Base-by-base conservation (phyloP, 1,140 invertebrate species). In the Cydia splendana region DNA sequence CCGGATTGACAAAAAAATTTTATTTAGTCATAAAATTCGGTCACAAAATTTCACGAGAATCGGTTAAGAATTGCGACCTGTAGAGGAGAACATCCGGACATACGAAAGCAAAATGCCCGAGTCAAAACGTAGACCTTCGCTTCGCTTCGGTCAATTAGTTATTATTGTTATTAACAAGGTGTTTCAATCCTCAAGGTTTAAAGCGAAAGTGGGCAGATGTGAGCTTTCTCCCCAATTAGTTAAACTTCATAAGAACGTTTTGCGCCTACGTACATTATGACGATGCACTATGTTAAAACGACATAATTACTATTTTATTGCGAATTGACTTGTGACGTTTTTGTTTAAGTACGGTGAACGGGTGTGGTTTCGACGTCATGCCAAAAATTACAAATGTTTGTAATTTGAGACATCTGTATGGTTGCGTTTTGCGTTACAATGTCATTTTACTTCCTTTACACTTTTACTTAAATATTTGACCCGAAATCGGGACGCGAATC, bases 141-240 rank as follows among this genome's bases (percentile, higher is more conserved):
- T n/a, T n/a, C n/a, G n/a, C n/a, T n/a, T n/a, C n/a, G n/a, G n/a
- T n/a, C n/a, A n/a, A n/a, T n/a, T n/a, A n/a, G n/a, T n/a, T n/a
- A n/a, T n/a, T n/a, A n/a, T n/a, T n/a, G n/a, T n/a, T n/a, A 62
- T 24, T 62, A 62, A 24, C 57, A 62, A 62, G 57, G 57, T 62
- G 57, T 53, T 18, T 53, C n/a, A n/a, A 20, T 62, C 18, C 57
- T 24, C 57, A 62, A 62, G 57, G 57, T 62, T 62, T 62, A 24
- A 62, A 62, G 57, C 57, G 57, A 62, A 62, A 62, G 57, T 12
- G 10, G 4, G 57, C 57, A 62, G 57, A 62, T 62, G 57, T 62
- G 10, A 10, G 20, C 57, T 62, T 62, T 62, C 57, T 62, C 57
- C 20, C 9, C 57, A 62, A 62, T 62, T 62, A 62, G 38, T 42